Evolutionary conservation across 2,797 vertebrate genomes (phyloP), one percentile per base, ranked within the genome.

Genomic region (Microctenopoma stevenorrisi): DNA sequence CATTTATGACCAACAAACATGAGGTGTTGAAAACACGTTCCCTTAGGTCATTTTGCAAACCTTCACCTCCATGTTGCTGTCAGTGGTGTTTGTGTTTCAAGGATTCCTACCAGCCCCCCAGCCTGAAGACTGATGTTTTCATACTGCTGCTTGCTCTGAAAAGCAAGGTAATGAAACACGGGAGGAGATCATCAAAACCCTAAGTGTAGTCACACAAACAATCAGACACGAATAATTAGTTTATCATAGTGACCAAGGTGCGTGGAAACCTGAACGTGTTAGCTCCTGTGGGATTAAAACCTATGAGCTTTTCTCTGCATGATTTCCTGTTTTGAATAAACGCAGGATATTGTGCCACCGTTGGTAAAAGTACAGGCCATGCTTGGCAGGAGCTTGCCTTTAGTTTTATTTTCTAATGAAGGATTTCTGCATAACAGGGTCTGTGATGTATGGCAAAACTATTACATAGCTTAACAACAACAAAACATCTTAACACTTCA

Each of bases 241-340:
- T 4, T 18, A 44, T 22, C 1, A 64, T 15, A 14, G 42, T 43
- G 28, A 9, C 43, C 1, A 3, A 6, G 7, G 44, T 52, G 18
- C 3, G 13, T 43, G 15, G 30, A 65, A 47, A 18, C 15, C 26
- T 28, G 30, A 2, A 22, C n/a, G 48, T 16, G 0, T 50, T 12
- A 30, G 47, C 38, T 57, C 25, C 35, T 64, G 38, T 43, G 35
- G 15, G 50, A 35, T 60, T 35, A 6, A 55, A 22, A 57, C n/a
- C 12, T 4, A 38, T 18, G 55, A 55, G 14, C 47, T 67, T 83
- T 83, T 75, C 81, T 75, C 62, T 64, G 28, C 73, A 49, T 51
- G 22, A 73, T 65, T 52, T 86, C 82, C 73, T 85, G 84, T 81
- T 81, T 70, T 56, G 56, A 52, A 59, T 47, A 54, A 10, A 14